phyloP scores from a whole-genome alignment of 2,797 vertebrate species.

The Chiloscyllium punctatum region DNA sequence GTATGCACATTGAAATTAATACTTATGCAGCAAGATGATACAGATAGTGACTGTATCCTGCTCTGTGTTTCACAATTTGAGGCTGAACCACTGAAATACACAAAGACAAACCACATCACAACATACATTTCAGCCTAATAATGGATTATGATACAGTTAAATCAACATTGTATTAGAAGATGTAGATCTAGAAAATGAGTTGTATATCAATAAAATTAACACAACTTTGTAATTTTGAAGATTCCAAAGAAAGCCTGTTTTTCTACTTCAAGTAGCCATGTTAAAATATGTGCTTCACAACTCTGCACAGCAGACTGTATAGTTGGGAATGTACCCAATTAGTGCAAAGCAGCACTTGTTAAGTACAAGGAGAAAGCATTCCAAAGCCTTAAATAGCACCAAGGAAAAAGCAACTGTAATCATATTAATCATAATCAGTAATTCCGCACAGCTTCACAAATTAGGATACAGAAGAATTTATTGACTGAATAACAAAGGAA shows the following conservation, averaged over 20 bases:
- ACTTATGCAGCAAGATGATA: neutral
- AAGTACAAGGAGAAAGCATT: neutral
- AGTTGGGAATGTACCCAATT: neutral
- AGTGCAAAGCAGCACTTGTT: neutral
- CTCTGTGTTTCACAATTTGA: neutral
- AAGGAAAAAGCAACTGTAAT: neutral
- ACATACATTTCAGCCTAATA: neutral
- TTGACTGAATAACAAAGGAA: neutral
- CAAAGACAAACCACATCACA: neutral
- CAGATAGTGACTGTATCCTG: neutral
- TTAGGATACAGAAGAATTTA: neutral
- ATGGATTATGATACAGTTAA: neutral
- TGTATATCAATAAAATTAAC: neutral
- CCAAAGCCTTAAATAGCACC: neutral
- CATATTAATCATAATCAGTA: neutral
- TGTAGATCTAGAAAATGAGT: neutral
- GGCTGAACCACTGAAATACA: neutral
- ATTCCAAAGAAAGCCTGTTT: neutral
- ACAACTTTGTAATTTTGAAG: neutral
- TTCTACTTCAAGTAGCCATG: neutral
- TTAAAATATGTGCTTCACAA: neutral
- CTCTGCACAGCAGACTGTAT: neutral
- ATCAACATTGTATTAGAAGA: neutral
- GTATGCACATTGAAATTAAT: neutral
- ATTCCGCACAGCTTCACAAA: neutral